Base-by-base conservation (phyloP, 2,888 invertebrate genomes). In the Nudaria mundana region DNA sequence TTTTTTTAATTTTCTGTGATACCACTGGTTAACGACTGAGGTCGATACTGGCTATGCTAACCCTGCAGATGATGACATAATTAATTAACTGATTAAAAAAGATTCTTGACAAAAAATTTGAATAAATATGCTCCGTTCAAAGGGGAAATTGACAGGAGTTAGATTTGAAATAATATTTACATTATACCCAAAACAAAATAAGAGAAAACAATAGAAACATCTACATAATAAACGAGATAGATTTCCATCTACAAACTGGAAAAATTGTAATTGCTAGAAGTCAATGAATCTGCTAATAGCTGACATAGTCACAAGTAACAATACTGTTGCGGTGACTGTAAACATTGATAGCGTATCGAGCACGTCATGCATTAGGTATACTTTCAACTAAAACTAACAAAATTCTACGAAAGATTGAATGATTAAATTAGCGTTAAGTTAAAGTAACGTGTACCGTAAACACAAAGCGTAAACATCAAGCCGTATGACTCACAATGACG, bases 401-500 rank as follows among this genome's bases (percentile, higher is more conserved):
- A 52, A 53, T 74, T 76, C 77, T 73, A 75, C 57, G 69, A 72
- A 79, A 53, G 53, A 65, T 54, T 58, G 49, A 60, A 63, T 57
- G 60, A 60, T 56, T 62, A 37, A 62, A n/a, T n/a, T 60, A 68
- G 55, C 60, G 52, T 56, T 56, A 64, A 63, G 42, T 52, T 63
- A 56, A 70, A 66, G 67, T 63, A 67, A 65, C 57, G 56, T 66
- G 51, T 58, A 76, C 75, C 63, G 81, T 84, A 84, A 86, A 86
- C 83, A 86, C 76, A 71, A 83, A 85, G 80, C 76, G 75, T 81
- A 83, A 81, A 84, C 84, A 84, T 64, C 66, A 76, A 74, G 71
- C 63, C 75, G 64, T 74, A 72, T 88, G 88, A 88, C 86, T 88
- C 88, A 88, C 87, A 72, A 84, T 85, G 85, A 84, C 81, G 82